Evolutionary conservation across 2,113 vertebrate genomes (phyloP).

Genomic region (Pterocles burchelli): DNA sequence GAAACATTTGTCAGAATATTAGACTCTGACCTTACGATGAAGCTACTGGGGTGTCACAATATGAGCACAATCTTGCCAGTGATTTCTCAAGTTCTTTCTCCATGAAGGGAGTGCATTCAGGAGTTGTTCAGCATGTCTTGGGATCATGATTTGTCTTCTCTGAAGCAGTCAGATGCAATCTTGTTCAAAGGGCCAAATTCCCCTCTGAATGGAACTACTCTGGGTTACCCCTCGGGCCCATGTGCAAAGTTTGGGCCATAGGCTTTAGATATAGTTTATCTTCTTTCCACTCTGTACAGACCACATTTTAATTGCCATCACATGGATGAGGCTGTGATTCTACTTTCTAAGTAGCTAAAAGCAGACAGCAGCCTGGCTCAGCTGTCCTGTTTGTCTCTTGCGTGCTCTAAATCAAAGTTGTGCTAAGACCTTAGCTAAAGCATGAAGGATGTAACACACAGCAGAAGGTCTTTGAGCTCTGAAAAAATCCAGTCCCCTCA

Average conservation of each 20-base stretch:
- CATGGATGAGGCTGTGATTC: not conserved
- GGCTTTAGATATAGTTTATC: not conserved
- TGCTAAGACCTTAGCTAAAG: not conserved
- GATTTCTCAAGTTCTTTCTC: not conserved
- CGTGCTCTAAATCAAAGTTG: not conserved
- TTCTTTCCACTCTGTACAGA: not conserved
- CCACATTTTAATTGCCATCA: not conserved
- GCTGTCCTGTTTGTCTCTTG: not conserved
- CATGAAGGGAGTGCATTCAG: not conserved
- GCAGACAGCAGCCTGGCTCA: not conserved
- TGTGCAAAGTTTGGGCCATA: not conserved
- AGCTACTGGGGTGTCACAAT: not conserved
- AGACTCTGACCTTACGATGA: not conserved
- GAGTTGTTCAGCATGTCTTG: not conserved
- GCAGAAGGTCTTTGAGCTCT: not conserved
- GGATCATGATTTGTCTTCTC: not conserved
- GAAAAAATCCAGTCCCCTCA: not conserved
- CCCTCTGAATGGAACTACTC: not conserved
- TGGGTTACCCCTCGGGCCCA: not conserved
- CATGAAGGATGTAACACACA: not conserved
- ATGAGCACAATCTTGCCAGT: not conserved
- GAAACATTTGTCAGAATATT: not conserved
- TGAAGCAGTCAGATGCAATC: not conserved
- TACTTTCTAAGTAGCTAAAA: not conserved
- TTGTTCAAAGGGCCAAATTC: not conserved